Conservation (phyloP, 2,888 invertebrate species). For the Lasioglossum oenotherae region DNA sequence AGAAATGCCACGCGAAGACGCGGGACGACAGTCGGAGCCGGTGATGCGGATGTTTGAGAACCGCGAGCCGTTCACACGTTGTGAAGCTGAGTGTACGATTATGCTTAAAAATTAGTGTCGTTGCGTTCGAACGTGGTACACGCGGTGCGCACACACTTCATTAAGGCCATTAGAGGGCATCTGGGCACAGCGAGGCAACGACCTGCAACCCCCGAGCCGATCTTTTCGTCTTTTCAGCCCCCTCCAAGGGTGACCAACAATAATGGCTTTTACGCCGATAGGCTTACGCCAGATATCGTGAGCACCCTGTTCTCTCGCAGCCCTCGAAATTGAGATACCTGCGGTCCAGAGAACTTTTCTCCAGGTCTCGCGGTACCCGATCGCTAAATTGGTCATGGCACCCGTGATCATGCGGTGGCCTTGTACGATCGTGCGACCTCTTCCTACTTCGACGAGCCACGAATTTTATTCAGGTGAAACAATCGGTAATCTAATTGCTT, state of each 20-base stretch:
- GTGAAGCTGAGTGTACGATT: conserved; percentile 83
- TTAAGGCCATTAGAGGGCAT: conserved; percentile 83
- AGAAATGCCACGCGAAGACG: conserved; percentile 58
- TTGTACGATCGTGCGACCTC: background rate
- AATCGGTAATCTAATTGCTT: background rate
- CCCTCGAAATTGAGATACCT: conserved; percentile 64
- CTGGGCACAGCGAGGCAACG: conserved; percentile 72
- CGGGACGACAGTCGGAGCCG: conserved; percentile 28
- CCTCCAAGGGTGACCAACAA: conserved; percentile 64
- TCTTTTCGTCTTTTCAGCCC: conserved; percentile 68
- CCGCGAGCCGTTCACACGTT: conserved; percentile 81
- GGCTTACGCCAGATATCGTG: conserved; percentile 65
- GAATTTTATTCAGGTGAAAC: background rate
- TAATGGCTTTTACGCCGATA: conserved; percentile 69
- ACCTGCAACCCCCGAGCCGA: conserved; percentile 64
- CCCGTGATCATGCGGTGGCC: background rate
- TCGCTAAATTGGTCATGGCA: background rate
- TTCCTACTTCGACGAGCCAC: background rate
- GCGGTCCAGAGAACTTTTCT: conserved; percentile 39
- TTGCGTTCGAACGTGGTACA: conserved; percentile 75
- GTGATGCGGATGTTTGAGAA: conserved; percentile 73
- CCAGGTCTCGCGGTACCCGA: background rate
- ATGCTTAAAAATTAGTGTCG: conserved; percentile 84
- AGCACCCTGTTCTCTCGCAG: conserved; percentile 50
- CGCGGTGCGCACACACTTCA: conserved; percentile 82